Evolutionary conservation across 2,888 invertebrate genomes (phyloP).

Genomic region (Dicyrtomina minuta): DNA sequence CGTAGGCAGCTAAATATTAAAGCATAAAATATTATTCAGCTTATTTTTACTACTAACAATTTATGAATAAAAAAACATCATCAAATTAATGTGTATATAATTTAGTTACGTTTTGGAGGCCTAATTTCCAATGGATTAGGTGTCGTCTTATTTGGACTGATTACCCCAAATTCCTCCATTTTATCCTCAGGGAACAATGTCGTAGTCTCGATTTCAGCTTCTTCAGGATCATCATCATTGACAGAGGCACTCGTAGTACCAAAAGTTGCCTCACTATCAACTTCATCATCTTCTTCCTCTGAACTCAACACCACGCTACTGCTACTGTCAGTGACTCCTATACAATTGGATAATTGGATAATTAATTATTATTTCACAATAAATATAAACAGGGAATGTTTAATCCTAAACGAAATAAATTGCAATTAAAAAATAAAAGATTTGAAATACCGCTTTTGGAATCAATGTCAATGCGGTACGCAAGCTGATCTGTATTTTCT

Average conservation of each 20-base stretch:
- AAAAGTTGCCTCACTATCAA: background rate
- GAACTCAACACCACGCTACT: background rate
- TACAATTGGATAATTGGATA: too few species aligned
- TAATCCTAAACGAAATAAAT: background rate
- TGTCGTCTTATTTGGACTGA: background rate
- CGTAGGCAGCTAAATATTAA: too few species aligned
- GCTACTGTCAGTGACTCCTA: background rate
- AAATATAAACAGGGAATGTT: too few species aligned
- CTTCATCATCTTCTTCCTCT: conserved; percentile 1
- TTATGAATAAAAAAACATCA: too few species aligned
- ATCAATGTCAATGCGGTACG: background rate
- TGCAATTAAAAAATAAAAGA: too few species aligned
- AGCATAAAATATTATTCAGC: too few species aligned
- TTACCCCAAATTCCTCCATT: conserved; percentile 29
- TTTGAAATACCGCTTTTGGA: too few species aligned
- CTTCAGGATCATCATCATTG: conserved; percentile 30
- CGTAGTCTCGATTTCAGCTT: conserved; percentile 43
- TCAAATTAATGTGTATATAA: too few species aligned
- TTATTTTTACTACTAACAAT: too few species aligned
- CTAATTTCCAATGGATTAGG: background rate
- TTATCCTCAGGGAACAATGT: conserved; percentile 39
- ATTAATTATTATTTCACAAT: too few species aligned
- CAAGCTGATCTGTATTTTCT: background rate
- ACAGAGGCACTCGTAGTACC: background rate
- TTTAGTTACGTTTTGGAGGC: conserved; percentile 6